Evolutionary conservation across 1,140 invertebrate species (phyloP), one percentile per base, ranked within the genome.

Genomic region (Caenorhabditis inopinata): DNA sequence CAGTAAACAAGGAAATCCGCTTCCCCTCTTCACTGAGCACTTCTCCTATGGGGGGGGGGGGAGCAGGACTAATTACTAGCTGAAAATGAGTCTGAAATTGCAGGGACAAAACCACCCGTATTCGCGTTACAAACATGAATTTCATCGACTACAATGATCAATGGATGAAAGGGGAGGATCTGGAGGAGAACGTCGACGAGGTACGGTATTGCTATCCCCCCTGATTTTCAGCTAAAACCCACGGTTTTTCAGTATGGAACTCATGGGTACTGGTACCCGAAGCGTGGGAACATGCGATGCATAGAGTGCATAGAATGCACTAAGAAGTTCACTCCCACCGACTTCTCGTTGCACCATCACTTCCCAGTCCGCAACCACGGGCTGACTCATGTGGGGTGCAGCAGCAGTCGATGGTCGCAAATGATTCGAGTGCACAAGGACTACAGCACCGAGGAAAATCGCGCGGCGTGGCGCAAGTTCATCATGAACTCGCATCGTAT

Each of bases 271-370:
- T 68, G 58, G 58, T 68, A 68, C 32, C 35, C 35, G n/a, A 38
- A 38, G 7, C 58, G 58, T n/a, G 0, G 2, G 4, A 38, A 12
- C n/a, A 68, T 68, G 58, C 27, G 74, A 6, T 78, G 80, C 35
- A 81, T 81, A 38, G 45, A 78, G 38, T 81, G 80, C 58, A 6
- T 2, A 7, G 27, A 81, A 9, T 81, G 80, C 48, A 11, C 32
- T 1, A 29, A 73, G 42, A 51, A 45, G 49, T 77, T 77, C 75
- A 68, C 38, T 25, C 80, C 80, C 9, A 42, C 32, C 14, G 74
- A 81, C 25, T 81, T 81, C 27, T 29, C 78, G 6, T 25, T 73
- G 9, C 80, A 81, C 23, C 29, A 45, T 27, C 75, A 78, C 58
- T 35, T 32, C 16, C 27, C 25, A 7, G 5, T 1, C 2, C 6